phyloP scores from a whole-genome alignment of 2,113 vertebrate genomes.

The Thryonomys swinderianus region DNA sequence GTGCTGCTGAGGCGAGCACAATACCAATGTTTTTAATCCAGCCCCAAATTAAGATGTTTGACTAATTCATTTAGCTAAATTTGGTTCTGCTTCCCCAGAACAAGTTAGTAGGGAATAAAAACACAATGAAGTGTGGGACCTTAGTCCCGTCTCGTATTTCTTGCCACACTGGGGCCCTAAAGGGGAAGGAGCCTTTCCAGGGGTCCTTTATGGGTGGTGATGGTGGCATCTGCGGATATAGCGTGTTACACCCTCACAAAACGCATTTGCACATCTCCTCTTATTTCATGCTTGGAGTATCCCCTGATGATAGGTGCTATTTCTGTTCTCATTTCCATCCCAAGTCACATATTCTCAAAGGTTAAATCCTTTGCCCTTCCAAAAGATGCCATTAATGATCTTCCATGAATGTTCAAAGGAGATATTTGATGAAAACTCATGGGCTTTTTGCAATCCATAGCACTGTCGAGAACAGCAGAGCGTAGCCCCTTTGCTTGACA shows the following conservation, averaged over 20 bases:
- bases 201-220: not conserved
- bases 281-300: not conserved
- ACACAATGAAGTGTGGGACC: not conserved
- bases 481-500: not conserved
- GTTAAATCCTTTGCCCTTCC: constrained; percentile 46
- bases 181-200: not conserved
- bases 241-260: not conserved
- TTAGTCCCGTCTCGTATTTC: not conserved
- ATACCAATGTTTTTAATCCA: not conserved
- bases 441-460: not conserved
- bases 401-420: constrained; percentile 57
- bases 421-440: constrained; percentile 43
- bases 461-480: not conserved
- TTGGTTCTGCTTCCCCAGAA: not conserved
- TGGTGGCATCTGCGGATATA: not conserved
- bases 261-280: not conserved
- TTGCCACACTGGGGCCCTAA: not conserved
- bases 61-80: constrained; percentile 13
- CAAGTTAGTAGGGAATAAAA: not conserved
- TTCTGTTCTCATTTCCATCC: constrained; percentile 42
- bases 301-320: not conserved
- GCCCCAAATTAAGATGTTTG: not conserved
- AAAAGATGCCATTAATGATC: constrained; percentile 46
- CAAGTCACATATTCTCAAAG: constrained; percentile 53
- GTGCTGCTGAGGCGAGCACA: too few relatives aligned